A percentile compares a stretch with the other conserved stretches of the same genome.
Conservation (phyloP, 2,113 vertebrate species). For the Urocynchramus pylzowi region DNA sequence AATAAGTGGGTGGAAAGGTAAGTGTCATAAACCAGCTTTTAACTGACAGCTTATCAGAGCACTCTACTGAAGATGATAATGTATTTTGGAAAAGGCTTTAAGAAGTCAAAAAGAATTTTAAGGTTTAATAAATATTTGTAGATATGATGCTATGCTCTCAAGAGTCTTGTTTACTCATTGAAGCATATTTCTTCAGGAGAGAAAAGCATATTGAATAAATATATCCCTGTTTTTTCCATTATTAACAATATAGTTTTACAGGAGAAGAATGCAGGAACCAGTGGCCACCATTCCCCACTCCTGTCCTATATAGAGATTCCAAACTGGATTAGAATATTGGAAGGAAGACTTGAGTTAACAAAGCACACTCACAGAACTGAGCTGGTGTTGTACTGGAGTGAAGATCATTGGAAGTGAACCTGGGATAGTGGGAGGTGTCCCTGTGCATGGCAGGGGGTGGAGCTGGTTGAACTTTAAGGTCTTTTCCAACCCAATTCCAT, state of each 20-base stretch:
- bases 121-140: slow-evolving; percentile 9
- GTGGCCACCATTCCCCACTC: neutral
- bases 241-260: neutral
- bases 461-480: neutral
- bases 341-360: neutral
- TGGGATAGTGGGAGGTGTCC: neutral
- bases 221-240: neutral
- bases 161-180: neutral
- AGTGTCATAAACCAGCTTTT: neutral
- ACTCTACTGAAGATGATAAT: neutral
- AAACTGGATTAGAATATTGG: neutral
- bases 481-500: neutral
- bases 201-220: neutral
- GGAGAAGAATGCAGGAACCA: neutral
- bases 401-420: neutral
- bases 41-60: neutral
- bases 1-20: neutral
- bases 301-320: fast-evolving
- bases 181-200: neutral
- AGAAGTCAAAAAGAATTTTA: neutral
- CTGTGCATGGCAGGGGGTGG: neutral
- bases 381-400: neutral
- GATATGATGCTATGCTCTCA: neutral
- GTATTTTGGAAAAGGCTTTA: neutral
- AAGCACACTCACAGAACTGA: neutral